Percentiles rank a stretch among this genome's conserved stretches.
Evolutionary conservation across 1,140 invertebrate genomes (phyloP).

Genomic region (Tyrophagus putrescentiae): DNA sequence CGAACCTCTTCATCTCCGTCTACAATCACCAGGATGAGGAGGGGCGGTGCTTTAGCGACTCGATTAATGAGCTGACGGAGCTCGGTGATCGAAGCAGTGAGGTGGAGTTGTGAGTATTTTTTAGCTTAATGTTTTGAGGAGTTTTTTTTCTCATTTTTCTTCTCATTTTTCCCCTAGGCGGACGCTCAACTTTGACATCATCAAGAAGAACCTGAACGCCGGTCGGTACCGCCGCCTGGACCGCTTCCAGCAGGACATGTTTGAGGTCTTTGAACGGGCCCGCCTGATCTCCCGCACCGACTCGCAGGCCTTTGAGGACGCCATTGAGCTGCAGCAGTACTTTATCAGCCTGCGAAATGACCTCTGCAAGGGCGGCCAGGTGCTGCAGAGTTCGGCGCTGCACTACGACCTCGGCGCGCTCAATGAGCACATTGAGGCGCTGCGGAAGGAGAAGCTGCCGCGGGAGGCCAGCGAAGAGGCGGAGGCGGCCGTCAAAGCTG

Average conservation of each 20-base stretch:
- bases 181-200: constrained; percentile 38
- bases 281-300: constrained; percentile 69
- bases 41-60: constrained; percentile 87
- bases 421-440: constrained; percentile 51
- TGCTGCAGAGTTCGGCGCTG: constrained; percentile 70
- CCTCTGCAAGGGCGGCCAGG: constrained; percentile 57
- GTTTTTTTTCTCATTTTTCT: constrained; percentile 16
- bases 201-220: constrained; percentile 40
- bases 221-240: constrained; percentile 81
- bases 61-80: constrained; percentile 80
- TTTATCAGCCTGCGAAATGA: constrained; percentile 57
- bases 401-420: constrained; percentile 58
- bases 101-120: constrained; percentile 5
- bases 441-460: constrained; percentile 57
- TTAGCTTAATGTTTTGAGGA: constrained; percentile 22
- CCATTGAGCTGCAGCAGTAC: constrained; percentile 77
- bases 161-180: constrained; percentile 28
- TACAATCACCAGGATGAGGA: constrained; percentile 89
- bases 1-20: constrained; percentile 76
- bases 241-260: constrained; percentile 90
- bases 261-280: constrained; percentile 77
- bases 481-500: constrained; percentile 44
- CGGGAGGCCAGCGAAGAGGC: constrained; percentile 50
- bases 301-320: constrained; percentile 79
- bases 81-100: constrained; percentile 44